Base-by-base conservation (phyloP, 1,140 invertebrate genomes). In the Tetramorium alpestre region DNA sequence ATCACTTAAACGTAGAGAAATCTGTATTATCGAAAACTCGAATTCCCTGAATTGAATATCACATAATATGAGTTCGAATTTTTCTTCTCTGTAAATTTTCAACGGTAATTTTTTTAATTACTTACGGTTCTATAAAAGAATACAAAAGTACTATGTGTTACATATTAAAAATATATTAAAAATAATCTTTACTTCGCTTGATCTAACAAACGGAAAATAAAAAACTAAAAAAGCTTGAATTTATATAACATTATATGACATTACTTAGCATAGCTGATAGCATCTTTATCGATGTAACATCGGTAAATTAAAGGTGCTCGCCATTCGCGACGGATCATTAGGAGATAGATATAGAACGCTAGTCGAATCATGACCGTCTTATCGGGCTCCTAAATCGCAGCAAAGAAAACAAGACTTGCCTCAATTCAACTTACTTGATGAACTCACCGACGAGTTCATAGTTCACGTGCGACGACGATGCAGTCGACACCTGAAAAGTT, bases 261-360 rank as follows among this genome's bases (percentile, higher is more conserved):
- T 76, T 62, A 47, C 56, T n/a, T 51, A n/a, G 28, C 13, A 54
- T n/a, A 73, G 38, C 22, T 67, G 90, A 88, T 73, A 77, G 60
- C 33, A 76, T 64, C 73, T 85, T 89, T 95, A 95, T 95, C 95
- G 95, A 93, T 93, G 94, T 86, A 91, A 93, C 93, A 95, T 90
- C 94, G 94, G 90, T 72, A 73, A 92, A 92, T 92, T 90, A 89
- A 87, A 89, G 81, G 67, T 70, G 86, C 49, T 49, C 73, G 89
- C 78, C 91, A 94, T 90, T 87, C 77, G 49, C 80, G 33, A 75
- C 41, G 81, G 77, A 81, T 91, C 89, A 92, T 92, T 92, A 92
- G 77, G 72, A 70, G 76, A 87, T 90, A 87, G 81, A 77, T 67
- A 69, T 54, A 80, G 82, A 90, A 58, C 76, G 38, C 49, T 80